A percentile compares a stretch with the other conserved stretches of the same genome.
These are phyloP conservation scores for Silurus aristotelis DNA, from an alignment of 2,797 vertebrate species.

Conservation along the genomic window DNA sequence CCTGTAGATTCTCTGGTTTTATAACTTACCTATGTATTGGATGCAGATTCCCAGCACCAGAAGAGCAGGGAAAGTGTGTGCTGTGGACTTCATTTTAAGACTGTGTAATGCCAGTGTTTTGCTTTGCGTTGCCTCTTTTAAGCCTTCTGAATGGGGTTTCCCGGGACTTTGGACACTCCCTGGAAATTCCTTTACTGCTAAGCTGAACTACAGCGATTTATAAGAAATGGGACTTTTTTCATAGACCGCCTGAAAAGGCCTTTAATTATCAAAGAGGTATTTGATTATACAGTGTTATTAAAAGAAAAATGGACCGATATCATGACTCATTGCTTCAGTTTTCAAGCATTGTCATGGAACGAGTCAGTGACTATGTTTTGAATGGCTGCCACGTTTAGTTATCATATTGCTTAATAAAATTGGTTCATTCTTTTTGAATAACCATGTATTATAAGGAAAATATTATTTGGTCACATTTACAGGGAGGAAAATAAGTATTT, in stretches of 20 bases:
- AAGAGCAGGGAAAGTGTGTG: slow-evolving; percentile 20
- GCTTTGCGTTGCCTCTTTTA: slow-evolving; percentile 49
- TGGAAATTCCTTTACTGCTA: slow-evolving; percentile 65
- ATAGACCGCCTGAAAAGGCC: not conserved
- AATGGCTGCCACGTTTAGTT: no score
- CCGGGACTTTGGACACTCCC: not conserved
- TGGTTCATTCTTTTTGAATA: no score
- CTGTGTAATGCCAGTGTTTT: slow-evolving; percentile 43
- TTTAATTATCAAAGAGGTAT: not conserved
- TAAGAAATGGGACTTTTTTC: not conserved
- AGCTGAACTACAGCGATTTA: not conserved
- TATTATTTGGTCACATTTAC: not conserved
- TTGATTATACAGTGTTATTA: no score
- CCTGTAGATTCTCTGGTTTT: not conserved
- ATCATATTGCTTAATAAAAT: no score
- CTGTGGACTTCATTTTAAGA: slow-evolving; percentile 47
- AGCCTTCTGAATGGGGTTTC: slow-evolving; percentile 23
- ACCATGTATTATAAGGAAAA: not conserved
- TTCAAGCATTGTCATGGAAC: no score
- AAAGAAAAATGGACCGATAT: no score
- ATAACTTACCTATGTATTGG: slow-evolving; percentile 52
- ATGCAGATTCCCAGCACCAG: slow-evolving; percentile 39
- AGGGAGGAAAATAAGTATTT: no score
- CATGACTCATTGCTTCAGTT: no score
- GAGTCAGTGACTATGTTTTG: no score